These are phyloP conservation scores for Xerus inauris DNA, from an alignment of 2,113 vertebrate genomes.

Conservation along the genomic window DNA sequence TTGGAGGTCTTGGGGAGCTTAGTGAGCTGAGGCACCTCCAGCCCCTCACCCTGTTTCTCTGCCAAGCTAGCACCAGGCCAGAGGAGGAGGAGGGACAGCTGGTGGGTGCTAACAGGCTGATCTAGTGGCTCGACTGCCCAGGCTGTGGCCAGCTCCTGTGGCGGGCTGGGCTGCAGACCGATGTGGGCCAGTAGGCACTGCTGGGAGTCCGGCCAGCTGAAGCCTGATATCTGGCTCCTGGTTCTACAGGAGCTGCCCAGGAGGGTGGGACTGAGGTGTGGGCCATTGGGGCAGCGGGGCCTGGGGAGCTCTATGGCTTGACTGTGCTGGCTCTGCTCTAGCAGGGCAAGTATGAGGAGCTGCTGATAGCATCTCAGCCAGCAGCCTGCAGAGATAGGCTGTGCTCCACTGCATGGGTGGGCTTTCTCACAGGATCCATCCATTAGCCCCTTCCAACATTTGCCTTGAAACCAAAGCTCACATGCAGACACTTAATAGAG, in stretches of 20 bases:
- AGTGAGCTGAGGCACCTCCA: not conserved
- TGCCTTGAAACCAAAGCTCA: not conserved
- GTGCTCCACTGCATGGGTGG: not conserved
- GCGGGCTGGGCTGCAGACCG: slow-evolving; percentile 40
- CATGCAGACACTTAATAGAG: not conserved
- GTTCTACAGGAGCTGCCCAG: slow-evolving; percentile 34
- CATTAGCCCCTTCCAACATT: not conserved
- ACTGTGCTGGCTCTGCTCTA: slow-evolving; percentile 58
- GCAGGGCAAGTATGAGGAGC: not conserved
- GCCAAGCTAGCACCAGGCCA: not conserved
- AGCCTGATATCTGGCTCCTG: slow-evolving; percentile 69
- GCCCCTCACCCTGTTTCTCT: not conserved
- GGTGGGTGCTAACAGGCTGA: slow-evolving; percentile 1
- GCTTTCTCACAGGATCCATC: not conserved
- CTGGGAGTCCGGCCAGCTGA: slow-evolving; percentile 49
- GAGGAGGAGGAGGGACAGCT: not conserved
- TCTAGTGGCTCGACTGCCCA: not conserved
- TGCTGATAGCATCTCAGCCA: slow-evolving; percentile 18
- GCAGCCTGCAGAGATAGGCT: not conserved
- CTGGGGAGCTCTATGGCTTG: not conserved
- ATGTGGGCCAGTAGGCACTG: slow-evolving; percentile 18
- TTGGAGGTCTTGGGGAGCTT: slow-evolving; percentile 58
- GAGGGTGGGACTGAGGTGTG: slow-evolving; percentile 50
- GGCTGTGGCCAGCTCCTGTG: slow-evolving; percentile 14
- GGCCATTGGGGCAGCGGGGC: not conserved